These are phyloP conservation scores for Mandrillus leucophaeus DNA, from an alignment of 2,113 vertebrate species.

Conservation along the genomic window DNA sequence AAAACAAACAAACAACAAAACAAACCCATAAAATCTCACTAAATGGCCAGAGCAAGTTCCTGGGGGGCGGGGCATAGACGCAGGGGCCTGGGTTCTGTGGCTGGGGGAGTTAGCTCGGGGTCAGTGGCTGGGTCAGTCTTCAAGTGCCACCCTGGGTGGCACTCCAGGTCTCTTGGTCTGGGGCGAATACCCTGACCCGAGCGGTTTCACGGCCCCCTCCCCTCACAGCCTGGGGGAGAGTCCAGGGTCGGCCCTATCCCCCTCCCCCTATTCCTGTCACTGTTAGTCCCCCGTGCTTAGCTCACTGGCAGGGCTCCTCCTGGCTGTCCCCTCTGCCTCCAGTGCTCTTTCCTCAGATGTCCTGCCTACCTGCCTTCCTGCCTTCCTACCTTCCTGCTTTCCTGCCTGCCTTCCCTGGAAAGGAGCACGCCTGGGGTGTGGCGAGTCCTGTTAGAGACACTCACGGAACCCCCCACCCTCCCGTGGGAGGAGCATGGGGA, in stretches of 20 bases:
- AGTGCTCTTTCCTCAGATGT: not conserved
- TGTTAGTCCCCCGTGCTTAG: not conserved
- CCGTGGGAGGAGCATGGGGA: accelerated
- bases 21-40: not conserved
- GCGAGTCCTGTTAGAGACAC: not conserved
- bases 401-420: not conserved
- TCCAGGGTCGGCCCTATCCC: not conserved
- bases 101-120: too few species aligned
- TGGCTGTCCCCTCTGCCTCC: not conserved
- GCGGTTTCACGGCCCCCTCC: not conserved
- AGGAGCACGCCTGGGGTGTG: not conserved
- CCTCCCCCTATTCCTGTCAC: not conserved
- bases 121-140: not conserved
- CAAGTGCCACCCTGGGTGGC: not conserved
- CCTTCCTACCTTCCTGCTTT: too few species aligned
- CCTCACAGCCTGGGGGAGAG: too few species aligned
- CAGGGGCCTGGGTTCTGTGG: not conserved
- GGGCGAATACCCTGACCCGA: not conserved
- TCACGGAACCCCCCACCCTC: too few species aligned
- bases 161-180: not conserved
- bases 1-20: too few species aligned
- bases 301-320: not conserved
- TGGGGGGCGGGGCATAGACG: too few species aligned
- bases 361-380: too few species aligned
- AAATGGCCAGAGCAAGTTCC: not conserved